Conservation (phyloP, 2,888 invertebrate species). For the Achlya flavicornis region DNA sequence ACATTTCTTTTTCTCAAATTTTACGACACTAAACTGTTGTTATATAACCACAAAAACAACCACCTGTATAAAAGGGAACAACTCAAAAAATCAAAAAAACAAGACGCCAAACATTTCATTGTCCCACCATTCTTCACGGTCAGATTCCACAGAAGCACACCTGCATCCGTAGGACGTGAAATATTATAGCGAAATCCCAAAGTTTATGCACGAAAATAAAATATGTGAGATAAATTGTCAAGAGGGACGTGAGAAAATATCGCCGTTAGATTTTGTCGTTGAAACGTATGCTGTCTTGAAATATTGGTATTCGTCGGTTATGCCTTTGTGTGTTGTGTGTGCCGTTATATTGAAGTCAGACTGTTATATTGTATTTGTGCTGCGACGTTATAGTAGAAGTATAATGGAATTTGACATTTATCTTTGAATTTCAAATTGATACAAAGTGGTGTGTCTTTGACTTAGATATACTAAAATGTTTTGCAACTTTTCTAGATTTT, state of each 20-base stretch:
- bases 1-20: too few relatives aligned
- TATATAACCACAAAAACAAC: too few relatives aligned
- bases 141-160: slow-evolving; percentile 36
- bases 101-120: not conserved
- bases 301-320: slow-evolving; percentile 9
- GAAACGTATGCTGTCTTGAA: slow-evolving; percentile 6
- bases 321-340: not conserved
- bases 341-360: not conserved
- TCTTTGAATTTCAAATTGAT: not conserved
- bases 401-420: not conserved
- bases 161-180: slow-evolving; percentile 48
- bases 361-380: not conserved
- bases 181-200: slow-evolving; percentile 51
- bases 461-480: not conserved
- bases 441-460: not conserved
- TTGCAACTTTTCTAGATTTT: not conserved
- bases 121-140: slow-evolving; percentile 28
- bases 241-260: slow-evolving; percentile 18
- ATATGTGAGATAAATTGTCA: slow-evolving; percentile 38
- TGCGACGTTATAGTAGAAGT: not conserved
- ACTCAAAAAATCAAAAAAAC: not conserved
- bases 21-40: too few relatives aligned
- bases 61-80: not conserved
- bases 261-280: slow-evolving; percentile 19
- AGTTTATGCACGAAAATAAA: slow-evolving; percentile 43